Evolutionary conservation across 2,113 vertebrate species (phyloP).

Genomic region (Macaca mulatta): DNA sequence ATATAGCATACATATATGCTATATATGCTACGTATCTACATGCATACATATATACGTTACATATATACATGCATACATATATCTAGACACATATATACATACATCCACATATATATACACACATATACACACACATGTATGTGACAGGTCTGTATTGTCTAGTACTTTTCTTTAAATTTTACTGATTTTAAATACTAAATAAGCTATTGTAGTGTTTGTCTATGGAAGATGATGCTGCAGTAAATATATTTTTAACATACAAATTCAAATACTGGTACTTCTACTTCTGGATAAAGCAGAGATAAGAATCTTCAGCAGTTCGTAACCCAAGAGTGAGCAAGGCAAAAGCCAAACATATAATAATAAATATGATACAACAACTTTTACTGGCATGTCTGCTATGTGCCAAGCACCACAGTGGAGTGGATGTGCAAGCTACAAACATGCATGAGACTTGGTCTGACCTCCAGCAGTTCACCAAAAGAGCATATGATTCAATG

Average conservation of each 20-base stretch:
- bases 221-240: neutral
- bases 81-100: neutral
- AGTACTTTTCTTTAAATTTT: neutral
- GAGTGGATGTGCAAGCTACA: fast-evolving
- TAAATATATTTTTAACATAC: neutral
- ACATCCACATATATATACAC: neutral
- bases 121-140: neutral
- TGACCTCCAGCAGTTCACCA: neutral
- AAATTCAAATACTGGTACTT: neutral
- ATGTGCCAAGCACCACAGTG: neutral
- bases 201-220: neutral
- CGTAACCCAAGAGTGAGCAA: neutral
- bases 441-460: neutral
- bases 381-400: neutral
- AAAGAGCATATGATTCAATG: neutral
- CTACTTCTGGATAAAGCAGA: neutral
- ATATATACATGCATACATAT: too few species aligned
- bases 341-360: neutral
- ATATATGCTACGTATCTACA: neutral
- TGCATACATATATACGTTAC: fast-evolving
- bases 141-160: neutral
- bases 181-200: neutral
- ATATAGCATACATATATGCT: neutral
- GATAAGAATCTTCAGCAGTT: neutral
- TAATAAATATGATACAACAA: neutral